Evolutionary conservation across 2,888 invertebrate genomes (phyloP).

Genomic region (Tipula helvola): DNA sequence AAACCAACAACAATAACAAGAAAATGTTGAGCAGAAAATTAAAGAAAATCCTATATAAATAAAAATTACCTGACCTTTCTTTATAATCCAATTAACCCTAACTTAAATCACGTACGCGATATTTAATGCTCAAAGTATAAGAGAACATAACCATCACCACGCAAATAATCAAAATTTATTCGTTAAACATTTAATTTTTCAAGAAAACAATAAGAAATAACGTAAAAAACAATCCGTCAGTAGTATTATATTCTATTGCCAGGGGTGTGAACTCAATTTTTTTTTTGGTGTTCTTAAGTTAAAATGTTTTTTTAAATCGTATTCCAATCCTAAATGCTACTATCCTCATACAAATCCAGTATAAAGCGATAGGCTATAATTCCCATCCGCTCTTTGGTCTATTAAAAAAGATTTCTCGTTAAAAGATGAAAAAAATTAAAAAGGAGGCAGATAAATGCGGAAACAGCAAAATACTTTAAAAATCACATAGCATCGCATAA

Average conservation of each 20-base stretch:
- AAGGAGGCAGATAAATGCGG: background rate
- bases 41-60: background rate
- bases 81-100: background rate
- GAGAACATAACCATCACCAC: background rate
- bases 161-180: background rate
- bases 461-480: background rate
- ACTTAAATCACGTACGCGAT: slow-evolving; percentile 4
- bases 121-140: background rate
- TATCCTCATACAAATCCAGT: background rate
- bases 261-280: background rate
- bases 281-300: background rate
- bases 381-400: background rate
- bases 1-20: background rate
- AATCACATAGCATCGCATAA: background rate
- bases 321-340: background rate
- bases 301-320: background rate
- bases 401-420: background rate
- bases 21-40: background rate
- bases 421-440: background rate
- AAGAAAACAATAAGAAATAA: background rate
- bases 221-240: background rate
- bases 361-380: background rate
- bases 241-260: background rate
- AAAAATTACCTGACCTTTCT: slow-evolving; percentile 4
- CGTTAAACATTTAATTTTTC: background rate